phyloP scores from a whole-genome alignment of 2,888 invertebrate species.

The Empis stercorea region DNA sequence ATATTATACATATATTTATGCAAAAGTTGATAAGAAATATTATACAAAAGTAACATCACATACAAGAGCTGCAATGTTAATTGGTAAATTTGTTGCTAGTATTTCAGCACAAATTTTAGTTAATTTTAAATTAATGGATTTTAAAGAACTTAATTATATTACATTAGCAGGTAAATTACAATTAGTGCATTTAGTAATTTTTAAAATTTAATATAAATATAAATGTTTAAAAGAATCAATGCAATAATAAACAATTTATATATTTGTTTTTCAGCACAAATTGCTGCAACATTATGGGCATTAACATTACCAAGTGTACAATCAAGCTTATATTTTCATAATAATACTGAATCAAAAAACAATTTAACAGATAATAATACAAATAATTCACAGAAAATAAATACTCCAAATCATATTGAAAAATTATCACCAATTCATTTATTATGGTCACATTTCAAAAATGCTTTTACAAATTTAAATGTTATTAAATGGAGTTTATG shows the following conservation, averaged over 20 bases:
- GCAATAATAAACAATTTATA: neutral
- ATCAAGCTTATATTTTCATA: conserved; percentile 53
- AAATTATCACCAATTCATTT: conserved; percentile 22
- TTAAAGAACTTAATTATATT: conserved; percentile 54
- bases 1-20: conserved; percentile 87
- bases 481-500: conserved; percentile 64
- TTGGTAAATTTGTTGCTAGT: conserved; percentile 55
- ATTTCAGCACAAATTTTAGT: conserved; percentile 51
- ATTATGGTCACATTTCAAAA: conserved; percentile 45
- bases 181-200: too few species aligned
- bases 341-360: conserved; percentile 11
- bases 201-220: too few species aligned
- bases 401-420: neutral
- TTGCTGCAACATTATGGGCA: conserved; percentile 48
- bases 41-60: conserved; percentile 63
- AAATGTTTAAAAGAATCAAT: too few species aligned
- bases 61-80: conserved; percentile 54
- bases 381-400: neutral
- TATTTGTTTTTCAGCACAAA: conserved; percentile 38
- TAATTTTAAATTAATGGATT: conserved; percentile 45
- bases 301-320: conserved; percentile 48
- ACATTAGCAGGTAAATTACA: conserved; percentile 44
- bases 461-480: conserved; percentile 45
- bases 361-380: neutral
- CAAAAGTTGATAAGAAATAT: conserved; percentile 60